Evolutionary conservation across 2,888 invertebrate species (phyloP).

Genomic region (Panzeria rudis): DNA sequence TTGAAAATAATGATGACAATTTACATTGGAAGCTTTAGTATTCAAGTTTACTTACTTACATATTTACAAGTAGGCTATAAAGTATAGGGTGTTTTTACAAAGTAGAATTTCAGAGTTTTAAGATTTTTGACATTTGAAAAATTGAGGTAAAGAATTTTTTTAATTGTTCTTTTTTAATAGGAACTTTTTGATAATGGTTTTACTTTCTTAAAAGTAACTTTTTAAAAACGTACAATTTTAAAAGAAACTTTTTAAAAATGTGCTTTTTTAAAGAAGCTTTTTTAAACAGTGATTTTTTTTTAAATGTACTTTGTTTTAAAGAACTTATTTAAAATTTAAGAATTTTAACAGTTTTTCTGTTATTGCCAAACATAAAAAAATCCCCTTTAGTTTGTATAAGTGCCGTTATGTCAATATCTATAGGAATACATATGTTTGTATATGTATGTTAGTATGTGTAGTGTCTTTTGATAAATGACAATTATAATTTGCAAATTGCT

Average conservation of each 20-base stretch:
- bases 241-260: neutral
- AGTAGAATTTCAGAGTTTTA: neutral
- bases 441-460: neutral
- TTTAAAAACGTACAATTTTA: neutral
- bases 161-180: no score
- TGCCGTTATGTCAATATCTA: conserved; percentile 18
- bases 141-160: neutral
- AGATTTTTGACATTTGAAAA: no score
- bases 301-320: no score
- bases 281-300: no score
- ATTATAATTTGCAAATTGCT: conserved; percentile 74
- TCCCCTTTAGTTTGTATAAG: neutral
- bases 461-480: conserved; percentile 71
- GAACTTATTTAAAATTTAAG: no score
- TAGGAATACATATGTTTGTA: neutral
- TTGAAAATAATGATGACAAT: conserved; percentile 47
- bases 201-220: no score
- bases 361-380: neutral
- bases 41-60: neutral
- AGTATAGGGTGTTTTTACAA: conserved; percentile 15
- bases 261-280: neutral
- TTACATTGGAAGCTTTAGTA: conserved; percentile 36
- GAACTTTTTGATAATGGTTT: no score
- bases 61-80: neutral
- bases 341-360: no score